Conservation (phyloP, 1,140 invertebrate species). For the Trichonephila clavata region DNA sequence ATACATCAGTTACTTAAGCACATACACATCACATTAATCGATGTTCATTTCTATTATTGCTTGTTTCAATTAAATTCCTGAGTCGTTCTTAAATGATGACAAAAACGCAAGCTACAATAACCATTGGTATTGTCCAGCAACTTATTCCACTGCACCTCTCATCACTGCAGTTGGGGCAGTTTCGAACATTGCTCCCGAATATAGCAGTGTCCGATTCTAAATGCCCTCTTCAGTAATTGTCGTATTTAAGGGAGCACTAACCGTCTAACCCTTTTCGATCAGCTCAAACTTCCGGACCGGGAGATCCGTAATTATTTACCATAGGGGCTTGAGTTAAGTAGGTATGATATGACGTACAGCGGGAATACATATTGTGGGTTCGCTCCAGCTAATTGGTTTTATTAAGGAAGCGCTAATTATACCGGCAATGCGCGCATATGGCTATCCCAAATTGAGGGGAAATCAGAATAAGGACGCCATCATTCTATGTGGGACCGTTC, state of each 20-base stretch:
- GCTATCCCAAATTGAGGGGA: slow-evolving; percentile 55
- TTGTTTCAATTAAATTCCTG: no score
- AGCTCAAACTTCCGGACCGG: slow-evolving; percentile 60
- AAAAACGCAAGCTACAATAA: no score
- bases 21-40: no score
- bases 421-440: slow-evolving; percentile 29
- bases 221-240: slow-evolving; percentile 69
- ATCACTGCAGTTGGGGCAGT: neutral
- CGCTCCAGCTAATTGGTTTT: slow-evolving; percentile 69
- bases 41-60: no score
- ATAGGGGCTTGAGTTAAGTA: slow-evolving; percentile 52
- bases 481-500: neutral
- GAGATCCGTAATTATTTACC: slow-evolving; percentile 68
- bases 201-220: slow-evolving; percentile 54
- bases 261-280: slow-evolving; percentile 65
- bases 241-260: slow-evolving; percentile 58
- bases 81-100: no score
- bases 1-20: no score
- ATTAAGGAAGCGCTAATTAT: slow-evolving; percentile 74
- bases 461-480: neutral
- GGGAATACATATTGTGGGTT: slow-evolving; percentile 4
- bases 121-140: neutral
- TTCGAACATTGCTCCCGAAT: slow-evolving; percentile 19
- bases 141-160: neutral
- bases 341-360: slow-evolving; percentile 6